A percentile compares a stretch with the other conserved stretches of the same genome.
Conservation (phyloP, 2,113 vertebrate genomes). For the Stomatorhinus ivindoensis region DNA sequence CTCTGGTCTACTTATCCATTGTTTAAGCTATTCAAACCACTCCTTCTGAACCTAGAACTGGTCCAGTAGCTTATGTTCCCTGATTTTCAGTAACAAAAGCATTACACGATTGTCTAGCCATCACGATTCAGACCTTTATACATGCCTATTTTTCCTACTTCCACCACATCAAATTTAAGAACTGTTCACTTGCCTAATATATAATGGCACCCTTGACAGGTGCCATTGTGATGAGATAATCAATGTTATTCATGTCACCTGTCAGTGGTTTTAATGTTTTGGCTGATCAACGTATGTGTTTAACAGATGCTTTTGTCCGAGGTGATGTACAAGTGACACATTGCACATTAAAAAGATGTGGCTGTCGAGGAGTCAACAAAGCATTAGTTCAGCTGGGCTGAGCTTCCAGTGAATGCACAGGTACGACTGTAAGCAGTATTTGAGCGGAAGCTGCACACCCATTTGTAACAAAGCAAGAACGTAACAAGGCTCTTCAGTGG, state of each 20-base stretch:
- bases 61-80: no score
- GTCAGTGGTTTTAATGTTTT: background rate
- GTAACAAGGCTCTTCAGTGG: background rate
- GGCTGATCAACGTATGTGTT: background rate
- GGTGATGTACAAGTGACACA: background rate
- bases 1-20: no score
- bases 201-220: background rate
- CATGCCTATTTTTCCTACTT: background rate
- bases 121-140: background rate
- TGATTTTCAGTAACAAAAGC: no score
- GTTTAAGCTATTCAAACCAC: no score
- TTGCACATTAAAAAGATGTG: background rate
- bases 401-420: background rate
- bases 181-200: background rate
- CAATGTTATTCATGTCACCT: background rate
- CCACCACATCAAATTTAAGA: background rate
- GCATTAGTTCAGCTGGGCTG: background rate
- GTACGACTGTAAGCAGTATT: background rate
- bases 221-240: background rate
- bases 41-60: no score
- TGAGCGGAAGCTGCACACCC: background rate
- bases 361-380: background rate
- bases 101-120: background rate
- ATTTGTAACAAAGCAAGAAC: background rate
- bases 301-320: background rate